phyloP scores from a whole-genome alignment of 2,113 vertebrate species.

The Aegithalos caudatus region DNA sequence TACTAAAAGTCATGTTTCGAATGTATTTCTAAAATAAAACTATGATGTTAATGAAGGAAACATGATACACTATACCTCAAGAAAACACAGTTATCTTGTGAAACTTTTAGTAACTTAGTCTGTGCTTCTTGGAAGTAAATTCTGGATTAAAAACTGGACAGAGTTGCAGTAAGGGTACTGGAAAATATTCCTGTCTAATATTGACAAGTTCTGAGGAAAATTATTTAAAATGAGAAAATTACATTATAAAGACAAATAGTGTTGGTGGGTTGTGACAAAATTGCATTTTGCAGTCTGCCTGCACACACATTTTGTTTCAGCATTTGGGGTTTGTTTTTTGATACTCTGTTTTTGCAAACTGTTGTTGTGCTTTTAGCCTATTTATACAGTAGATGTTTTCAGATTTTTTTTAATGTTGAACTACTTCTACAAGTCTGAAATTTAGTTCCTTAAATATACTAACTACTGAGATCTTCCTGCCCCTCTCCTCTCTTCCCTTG shows the following conservation, averaged over 20 bases:
- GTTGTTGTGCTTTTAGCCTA: neutral
- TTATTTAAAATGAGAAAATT: neutral
- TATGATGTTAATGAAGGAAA: neutral
- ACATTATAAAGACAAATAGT: neutral
- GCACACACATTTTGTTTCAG: neutral
- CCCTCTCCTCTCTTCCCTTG: neutral
- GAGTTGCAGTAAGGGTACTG: neutral
- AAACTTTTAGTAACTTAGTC: neutral
- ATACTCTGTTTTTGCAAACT: neutral
- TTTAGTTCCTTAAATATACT: neutral
- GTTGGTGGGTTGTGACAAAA: neutral
- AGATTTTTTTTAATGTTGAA: neutral
- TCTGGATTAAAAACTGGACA: constrained; percentile 25
- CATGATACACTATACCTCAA: neutral
- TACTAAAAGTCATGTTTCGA: neutral
- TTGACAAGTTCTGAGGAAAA: neutral
- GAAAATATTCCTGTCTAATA: neutral
- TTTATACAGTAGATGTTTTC: neutral
- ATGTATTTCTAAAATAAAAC: neutral
- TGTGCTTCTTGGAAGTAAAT: neutral
- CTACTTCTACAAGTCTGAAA: neutral
- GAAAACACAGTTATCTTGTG: neutral
- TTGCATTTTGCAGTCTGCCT: neutral
- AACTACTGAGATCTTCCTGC: neutral
- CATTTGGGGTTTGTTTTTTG: neutral